Conservation (phyloP, 2,797 vertebrate genomes). For the Ctenopoma multispine region DNA sequence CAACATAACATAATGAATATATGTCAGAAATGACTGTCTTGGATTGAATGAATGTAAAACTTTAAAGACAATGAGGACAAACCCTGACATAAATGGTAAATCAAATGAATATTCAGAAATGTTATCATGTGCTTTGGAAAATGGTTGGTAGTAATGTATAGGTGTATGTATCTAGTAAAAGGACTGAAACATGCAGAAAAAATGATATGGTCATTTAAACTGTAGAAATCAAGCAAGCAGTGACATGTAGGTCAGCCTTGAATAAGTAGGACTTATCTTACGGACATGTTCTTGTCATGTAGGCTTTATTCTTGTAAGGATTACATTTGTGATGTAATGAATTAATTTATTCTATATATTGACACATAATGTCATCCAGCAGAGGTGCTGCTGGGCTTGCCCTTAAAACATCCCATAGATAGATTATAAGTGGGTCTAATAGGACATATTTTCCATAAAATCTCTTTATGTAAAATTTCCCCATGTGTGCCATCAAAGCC, state of each 20-base stretch:
- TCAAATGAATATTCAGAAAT: constrained; percentile 16
- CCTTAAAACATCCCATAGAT: neutral
- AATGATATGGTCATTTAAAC: constrained; percentile 25
- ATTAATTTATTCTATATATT: neutral
- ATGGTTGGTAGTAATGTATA: constrained; percentile 53
- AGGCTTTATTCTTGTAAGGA: neutral
- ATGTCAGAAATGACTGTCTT: constrained; percentile 9
- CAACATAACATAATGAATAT: neutral
- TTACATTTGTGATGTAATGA: neutral
- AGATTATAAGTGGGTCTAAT: too few species aligned
- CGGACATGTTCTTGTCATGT: neutral
- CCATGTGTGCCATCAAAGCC: neutral
- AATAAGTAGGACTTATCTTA: neutral
- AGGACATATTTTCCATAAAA: neutral
- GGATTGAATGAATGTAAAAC: neutral
- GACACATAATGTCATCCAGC: neutral
- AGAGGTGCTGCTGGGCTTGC: neutral
- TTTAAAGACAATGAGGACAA: neutral
- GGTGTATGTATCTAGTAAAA: constrained; percentile 41
- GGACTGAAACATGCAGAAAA: constrained; percentile 33
- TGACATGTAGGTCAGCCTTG: neutral
- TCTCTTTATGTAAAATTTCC: neutral
- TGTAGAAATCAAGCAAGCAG: constrained; percentile 3
- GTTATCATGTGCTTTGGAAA: constrained; percentile 29
- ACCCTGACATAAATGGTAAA: neutral